Conservation (phyloP, 2,113 vertebrate genomes). For the Chionis minor region DNA sequence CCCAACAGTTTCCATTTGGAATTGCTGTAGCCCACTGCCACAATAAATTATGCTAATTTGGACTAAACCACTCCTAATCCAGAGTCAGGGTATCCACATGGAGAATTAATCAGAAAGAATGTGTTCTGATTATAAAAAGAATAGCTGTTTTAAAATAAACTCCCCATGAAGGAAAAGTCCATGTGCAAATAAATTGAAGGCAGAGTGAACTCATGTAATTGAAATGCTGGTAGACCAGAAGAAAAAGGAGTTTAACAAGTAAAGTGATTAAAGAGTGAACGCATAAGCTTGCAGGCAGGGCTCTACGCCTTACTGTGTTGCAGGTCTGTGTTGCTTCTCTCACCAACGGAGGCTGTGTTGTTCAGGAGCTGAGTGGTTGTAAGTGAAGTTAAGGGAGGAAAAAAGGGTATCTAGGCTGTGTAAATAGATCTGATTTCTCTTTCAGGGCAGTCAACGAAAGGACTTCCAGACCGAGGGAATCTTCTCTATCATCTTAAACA, state of each 20-base stretch:
- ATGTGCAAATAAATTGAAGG: neutral
- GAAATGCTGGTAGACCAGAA: neutral
- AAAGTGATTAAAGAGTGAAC: neutral
- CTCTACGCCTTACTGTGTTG: accelerated
- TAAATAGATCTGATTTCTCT: neutral
- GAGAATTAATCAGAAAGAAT: neutral
- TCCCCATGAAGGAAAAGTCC: neutral
- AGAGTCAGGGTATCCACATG: neutral
- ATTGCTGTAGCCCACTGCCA: neutral
- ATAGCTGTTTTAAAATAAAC: neutral
- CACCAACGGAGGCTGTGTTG: neutral
- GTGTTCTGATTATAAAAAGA: neutral
- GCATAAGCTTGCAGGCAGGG: neutral
- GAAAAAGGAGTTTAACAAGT: neutral
- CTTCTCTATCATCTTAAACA: neutral
- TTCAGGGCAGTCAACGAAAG: neutral
- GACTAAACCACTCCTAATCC: neutral
- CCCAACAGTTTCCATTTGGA: neutral
- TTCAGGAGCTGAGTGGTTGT: neutral
- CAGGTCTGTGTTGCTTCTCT: neutral
- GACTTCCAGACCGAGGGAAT: neutral
- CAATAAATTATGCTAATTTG: neutral
- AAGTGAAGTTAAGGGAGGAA: neutral
- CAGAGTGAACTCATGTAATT: neutral
- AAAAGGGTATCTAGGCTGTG: neutral